These are phyloP conservation scores for Rhingia rostrata DNA, from an alignment of 2,888 invertebrate genomes.

Conservation along the genomic window DNA sequence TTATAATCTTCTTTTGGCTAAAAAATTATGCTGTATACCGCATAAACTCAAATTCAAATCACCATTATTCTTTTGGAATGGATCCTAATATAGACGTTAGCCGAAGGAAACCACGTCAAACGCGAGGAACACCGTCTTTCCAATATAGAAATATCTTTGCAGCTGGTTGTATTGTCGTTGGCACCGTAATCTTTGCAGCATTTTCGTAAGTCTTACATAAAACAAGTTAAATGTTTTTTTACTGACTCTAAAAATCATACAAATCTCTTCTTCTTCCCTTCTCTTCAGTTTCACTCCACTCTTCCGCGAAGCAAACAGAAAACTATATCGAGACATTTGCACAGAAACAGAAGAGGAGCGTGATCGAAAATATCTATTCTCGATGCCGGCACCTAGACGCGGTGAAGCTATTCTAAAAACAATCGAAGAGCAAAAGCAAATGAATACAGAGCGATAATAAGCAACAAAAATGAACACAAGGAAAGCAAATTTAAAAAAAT, in stretches of 20 bases:
- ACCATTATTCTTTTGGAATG: constrained; percentile 79
- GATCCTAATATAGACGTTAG: constrained; percentile 84
- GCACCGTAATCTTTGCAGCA: constrained; percentile 77
- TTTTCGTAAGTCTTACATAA: constrained; percentile 77
- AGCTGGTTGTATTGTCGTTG: constrained; percentile 83
- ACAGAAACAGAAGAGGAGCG: constrained; percentile 77
- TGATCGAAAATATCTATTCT: constrained; percentile 78
- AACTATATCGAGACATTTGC: constrained; percentile 67
- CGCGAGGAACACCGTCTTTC: constrained; percentile 87
- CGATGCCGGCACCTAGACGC: constrained; percentile 77
- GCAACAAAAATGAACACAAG: constrained; percentile 78
- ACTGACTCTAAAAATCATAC: too few species aligned
- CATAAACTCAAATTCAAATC: constrained; percentile 4
- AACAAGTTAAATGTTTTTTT: background rate
- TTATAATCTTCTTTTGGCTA: background rate
- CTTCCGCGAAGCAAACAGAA: constrained; percentile 77
- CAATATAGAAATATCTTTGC: constrained; percentile 85
- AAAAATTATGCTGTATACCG: constrained; percentile 1
- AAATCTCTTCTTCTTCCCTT: background rate
- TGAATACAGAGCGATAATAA: constrained; percentile 58
- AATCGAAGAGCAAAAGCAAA: constrained; percentile 77
- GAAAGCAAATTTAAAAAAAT: constrained; percentile 79
- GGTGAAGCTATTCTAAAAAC: constrained; percentile 76
- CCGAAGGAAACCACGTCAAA: constrained; percentile 87
- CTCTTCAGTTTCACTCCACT: constrained; percentile 78